Evolutionary conservation across 2,113 vertebrate species (phyloP).

Genomic region (Cyanoramphus novaezelandiae): DNA sequence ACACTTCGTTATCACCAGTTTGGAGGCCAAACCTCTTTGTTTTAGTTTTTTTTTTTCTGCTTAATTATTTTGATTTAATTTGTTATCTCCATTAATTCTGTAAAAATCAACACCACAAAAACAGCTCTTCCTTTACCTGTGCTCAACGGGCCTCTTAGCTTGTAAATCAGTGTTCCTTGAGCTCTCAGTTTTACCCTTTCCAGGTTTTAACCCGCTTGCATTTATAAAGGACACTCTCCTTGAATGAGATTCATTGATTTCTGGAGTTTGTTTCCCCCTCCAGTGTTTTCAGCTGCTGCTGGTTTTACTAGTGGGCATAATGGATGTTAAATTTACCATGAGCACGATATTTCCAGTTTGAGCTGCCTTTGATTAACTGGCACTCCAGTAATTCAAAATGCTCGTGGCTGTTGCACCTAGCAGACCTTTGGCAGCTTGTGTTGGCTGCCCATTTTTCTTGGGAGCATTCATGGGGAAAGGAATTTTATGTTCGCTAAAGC

Average conservation of each 20-base stretch:
- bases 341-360: background rate
- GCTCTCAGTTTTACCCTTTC: background rate
- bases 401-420: constrained; percentile 6
- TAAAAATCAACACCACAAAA: background rate
- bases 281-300: constrained; percentile 8
- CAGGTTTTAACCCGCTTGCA: background rate
- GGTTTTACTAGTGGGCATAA: background rate
- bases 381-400: background rate
- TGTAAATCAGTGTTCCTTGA: background rate
- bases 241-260: background rate
- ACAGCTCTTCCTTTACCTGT: fast-evolving
- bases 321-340: background rate
- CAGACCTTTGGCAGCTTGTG: background rate
- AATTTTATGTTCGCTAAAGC: constrained; percentile 20
- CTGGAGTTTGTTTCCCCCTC: background rate
- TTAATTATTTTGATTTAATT: background rate
- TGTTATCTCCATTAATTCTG: background rate
- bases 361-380: constrained; percentile 23
- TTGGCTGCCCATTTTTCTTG: constrained; percentile 58
- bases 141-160: background rate
- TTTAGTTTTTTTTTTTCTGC: background rate
- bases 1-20: background rate
- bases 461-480: constrained; percentile 23
- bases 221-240: background rate
- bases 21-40: background rate